phyloP scores from a whole-genome alignment of 2,888 invertebrate genomes.

The Diaperis boleti region DNA sequence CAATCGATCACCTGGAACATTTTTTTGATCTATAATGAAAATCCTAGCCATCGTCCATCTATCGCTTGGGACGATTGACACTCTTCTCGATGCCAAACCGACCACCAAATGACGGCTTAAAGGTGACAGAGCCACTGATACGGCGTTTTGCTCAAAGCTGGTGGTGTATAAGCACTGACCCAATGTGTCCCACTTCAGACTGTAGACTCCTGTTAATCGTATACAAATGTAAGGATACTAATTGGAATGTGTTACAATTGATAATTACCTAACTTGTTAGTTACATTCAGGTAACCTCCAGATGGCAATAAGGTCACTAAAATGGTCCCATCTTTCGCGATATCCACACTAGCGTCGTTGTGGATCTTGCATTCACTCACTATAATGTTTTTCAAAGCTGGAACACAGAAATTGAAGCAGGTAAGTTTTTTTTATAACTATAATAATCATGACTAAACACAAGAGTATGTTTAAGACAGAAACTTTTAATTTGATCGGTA shows the following conservation, averaged over 20 bases:
- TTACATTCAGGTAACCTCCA: slow-evolving; percentile 75
- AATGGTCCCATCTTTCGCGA: slow-evolving; percentile 82
- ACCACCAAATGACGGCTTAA: slow-evolving; percentile 83
- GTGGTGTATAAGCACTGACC: slow-evolving; percentile 85
- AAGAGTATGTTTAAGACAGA: no score
- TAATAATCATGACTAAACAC: no score
- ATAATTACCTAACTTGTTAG: slow-evolving; percentile 76
- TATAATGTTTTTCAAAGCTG: slow-evolving; percentile 80
- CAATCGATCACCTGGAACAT: slow-evolving; percentile 60
- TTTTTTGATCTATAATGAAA: slow-evolving; percentile 63
- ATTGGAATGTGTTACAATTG: no score
- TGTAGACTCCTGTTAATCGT: slow-evolving; percentile 76
- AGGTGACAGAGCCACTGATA: slow-evolving; percentile 88
- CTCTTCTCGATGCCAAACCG: slow-evolving; percentile 79
- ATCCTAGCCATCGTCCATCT: slow-evolving; percentile 67
- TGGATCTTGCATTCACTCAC: slow-evolving; percentile 86
- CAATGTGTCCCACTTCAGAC: slow-evolving; percentile 79
- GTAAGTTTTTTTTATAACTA: no score
- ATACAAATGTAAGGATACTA: neutral
- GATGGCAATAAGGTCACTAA: slow-evolving; percentile 82
- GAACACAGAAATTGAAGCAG: no score
- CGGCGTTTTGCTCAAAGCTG: slow-evolving; percentile 81
- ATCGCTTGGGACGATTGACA: slow-evolving; percentile 71
- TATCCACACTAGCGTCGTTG: slow-evolving; percentile 88
- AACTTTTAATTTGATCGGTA: no score